Percentiles rank a stretch among this genome's conserved stretches.
Evolutionary conservation across 2,888 invertebrate species (phyloP).

Genomic region (Opisthograptis luteolata): DNA sequence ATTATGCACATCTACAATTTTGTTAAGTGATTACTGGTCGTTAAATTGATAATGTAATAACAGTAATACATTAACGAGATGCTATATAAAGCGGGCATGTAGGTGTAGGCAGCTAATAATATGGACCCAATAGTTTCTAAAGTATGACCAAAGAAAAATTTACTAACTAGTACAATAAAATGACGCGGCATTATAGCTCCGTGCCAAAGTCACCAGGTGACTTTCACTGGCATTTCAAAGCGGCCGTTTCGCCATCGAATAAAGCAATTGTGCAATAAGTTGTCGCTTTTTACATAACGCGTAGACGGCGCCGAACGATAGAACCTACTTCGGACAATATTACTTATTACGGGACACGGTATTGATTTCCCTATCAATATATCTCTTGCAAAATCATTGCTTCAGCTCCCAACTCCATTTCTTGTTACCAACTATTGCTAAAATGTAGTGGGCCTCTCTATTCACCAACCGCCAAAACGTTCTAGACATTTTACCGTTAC

Average conservation of each 20-base stretch:
- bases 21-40: constrained; percentile 11
- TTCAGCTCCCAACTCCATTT: constrained; percentile 18
- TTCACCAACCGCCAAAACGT: constrained; percentile 18
- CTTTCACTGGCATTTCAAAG: constrained; percentile 81
- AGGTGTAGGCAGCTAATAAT: constrained; percentile 13
- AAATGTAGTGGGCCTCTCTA: constrained; percentile 1
- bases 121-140: constrained; percentile 21
- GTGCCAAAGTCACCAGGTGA: constrained; percentile 77
- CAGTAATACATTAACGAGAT: constrained; percentile 13
- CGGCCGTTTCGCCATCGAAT: constrained; percentile 80
- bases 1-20: constrained; percentile 21
- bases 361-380: constrained; percentile 28
- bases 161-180: constrained; percentile 34
- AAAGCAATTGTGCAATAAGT: constrained; percentile 79
- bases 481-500: constrained; percentile 21
- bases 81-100: constrained; percentile 7
- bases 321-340: constrained; percentile 37
- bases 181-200: constrained; percentile 52
- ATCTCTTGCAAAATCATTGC: constrained; percentile 25
- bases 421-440: background rate
- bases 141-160: too few relatives aligned
- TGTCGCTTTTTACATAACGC: constrained; percentile 80
- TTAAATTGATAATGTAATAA: constrained; percentile 20
- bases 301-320: constrained; percentile 45
- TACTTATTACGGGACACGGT: constrained; percentile 24